Base-by-base conservation (phyloP, 2,113 vertebrate species). In the Geothlypis trichas region DNA sequence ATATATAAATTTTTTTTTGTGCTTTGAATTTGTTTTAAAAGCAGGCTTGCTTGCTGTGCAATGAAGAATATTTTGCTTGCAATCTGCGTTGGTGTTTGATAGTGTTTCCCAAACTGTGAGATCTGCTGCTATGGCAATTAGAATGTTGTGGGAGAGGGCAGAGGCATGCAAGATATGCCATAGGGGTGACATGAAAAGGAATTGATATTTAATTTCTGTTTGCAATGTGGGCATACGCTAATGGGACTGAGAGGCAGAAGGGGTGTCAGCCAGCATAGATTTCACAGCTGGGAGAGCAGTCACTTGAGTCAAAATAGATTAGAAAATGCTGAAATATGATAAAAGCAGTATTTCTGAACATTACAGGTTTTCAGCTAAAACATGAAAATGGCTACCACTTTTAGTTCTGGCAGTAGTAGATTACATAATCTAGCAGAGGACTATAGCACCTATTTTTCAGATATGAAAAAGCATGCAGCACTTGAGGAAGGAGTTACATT, bases 131-230 rank as follows among this genome's bases (percentile, higher is more conserved):
- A 5, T 68, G 76, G 73, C 77, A 88, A 5, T 80, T 61, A 74
- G 58, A 76, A 80, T 30, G 15, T 71, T 86, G 87, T 94, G 84
- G 80, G 91, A 96, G 91, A 74, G 57, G 76, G 74, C 72, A 68
- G 65, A 95, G 68, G 52, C 63, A 78, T 90, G 86, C 47, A 28
- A 95, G 47, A 44, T 92, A 92, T 51, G 71, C 85, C 79, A 35
- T 46, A 94, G 71, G 67, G 51, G 46, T 84, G 59, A 74, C 80
- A 44, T 80, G 79, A 77, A 90, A 73, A 79, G 46, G 46, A 88
- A 86, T 39, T 17, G 62, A 16, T 83, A 65, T 80, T 91, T 93
- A 62, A 62, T 86, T 92, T 86, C 66, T 95, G 19, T 67, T 88
- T 74, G 72, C 76, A 63, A 1, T 74, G 28, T 44, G 52, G 63